Evolutionary conservation across 2,113 vertebrate genomes (phyloP).

Genomic region (Oenanthe oenanthe): DNA sequence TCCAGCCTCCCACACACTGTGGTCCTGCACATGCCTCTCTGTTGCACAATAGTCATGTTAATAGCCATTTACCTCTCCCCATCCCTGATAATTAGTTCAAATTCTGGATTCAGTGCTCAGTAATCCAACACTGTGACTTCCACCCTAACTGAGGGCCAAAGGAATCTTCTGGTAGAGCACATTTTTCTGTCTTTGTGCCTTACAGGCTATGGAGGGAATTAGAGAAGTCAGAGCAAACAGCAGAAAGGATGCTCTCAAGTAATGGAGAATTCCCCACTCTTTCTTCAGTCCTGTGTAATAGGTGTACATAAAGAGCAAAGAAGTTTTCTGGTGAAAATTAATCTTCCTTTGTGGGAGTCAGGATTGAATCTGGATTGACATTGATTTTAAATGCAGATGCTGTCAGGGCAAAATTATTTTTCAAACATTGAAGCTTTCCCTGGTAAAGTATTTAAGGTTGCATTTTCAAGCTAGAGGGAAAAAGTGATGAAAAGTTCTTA

Average conservation of each 20-base stretch:
- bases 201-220: background rate
- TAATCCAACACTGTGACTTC: background rate
- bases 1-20: slow-evolving; percentile 7
- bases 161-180: background rate
- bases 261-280: background rate
- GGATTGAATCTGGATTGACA: slow-evolving; percentile 63
- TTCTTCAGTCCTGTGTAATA: background rate
- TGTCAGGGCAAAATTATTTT: slow-evolving; percentile 75
- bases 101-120: background rate
- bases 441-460: slow-evolving; percentile 82
- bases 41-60: background rate
- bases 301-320: slow-evolving; percentile 13
- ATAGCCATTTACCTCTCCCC: background rate
- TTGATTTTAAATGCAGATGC: slow-evolving; percentile 77
- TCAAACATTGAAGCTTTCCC: slow-evolving; percentile 67
- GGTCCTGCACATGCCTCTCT: background rate
- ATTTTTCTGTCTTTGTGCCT: background rate
- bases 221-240: background rate
- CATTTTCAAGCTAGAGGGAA: slow-evolving; percentile 78
- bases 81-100: background rate
- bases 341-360: slow-evolving; percentile 50
- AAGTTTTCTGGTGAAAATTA: slow-evolving; percentile 58
- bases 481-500: slow-evolving; percentile 83
- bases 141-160: background rate
- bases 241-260: background rate